These are phyloP conservation scores for Yponomeuta malinellus DNA, from an alignment of 2,888 invertebrate genomes.

Conservation along the genomic window DNA sequence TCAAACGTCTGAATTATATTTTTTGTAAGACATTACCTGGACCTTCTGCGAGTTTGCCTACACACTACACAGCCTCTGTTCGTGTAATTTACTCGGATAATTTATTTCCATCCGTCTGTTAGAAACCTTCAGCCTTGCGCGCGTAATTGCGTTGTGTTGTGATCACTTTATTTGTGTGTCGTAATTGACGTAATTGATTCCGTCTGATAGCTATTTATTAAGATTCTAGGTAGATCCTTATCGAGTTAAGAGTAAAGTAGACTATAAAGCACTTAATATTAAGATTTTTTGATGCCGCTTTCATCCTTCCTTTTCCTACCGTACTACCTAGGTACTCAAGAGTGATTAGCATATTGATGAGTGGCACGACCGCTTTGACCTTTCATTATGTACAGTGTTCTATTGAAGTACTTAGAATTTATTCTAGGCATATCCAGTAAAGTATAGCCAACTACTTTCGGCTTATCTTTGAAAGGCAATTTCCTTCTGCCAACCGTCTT, in stretches of 20 bases:
- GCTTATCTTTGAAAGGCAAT: not conserved
- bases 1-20: not conserved
- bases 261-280: too few relatives aligned
- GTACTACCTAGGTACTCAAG: too few relatives aligned
- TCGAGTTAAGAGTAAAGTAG: too few relatives aligned
- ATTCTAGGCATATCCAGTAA: too few relatives aligned
- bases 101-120: not conserved
- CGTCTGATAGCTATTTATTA: not conserved
- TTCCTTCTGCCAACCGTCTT: not conserved
- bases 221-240: not conserved
- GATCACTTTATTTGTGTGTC: not conserved
- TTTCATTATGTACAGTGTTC: too few relatives aligned
- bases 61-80: not conserved
- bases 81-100: not conserved
- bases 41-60: not conserved
- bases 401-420: too few relatives aligned
- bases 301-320: too few relatives aligned
- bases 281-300: too few relatives aligned
- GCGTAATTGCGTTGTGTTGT: conserved; percentile 4
- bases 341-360: too few relatives aligned
- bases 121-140: conserved; percentile 4
- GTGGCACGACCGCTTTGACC: too few relatives aligned
- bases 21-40: not conserved
- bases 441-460: not conserved
- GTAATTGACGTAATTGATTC: not conserved